Base-by-base conservation (phyloP, 2,797 vertebrate species). In the Acipenser transmontanus region DNA sequence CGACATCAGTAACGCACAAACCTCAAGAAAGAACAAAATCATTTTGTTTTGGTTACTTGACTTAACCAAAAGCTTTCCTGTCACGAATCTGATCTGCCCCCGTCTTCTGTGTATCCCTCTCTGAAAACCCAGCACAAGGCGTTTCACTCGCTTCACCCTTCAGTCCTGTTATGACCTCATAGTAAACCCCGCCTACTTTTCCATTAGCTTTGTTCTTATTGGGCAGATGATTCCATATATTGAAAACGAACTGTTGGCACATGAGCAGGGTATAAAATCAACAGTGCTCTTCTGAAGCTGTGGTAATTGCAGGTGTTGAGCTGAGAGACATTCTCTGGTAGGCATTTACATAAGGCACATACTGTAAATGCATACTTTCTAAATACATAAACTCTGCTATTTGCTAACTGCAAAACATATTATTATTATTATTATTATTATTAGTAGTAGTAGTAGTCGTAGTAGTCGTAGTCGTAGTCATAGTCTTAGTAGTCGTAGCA, bases 161-260 rank as follows among this genome's bases (percentile, higher is more conserved):
- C 76, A 68, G 73, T 77, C 78, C 76, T 75, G 71, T 73, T 65
- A 78, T 84, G 82, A 84, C 82, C 80, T 84, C 82, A 84, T 80
- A 79, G 78, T 80, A 72, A 74, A 77, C 76, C 82, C 82, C 79
- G 80, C 73, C 82, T 80, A 79, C 78, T 79, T 76, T 70, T 73
- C 71, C 76, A 72, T 76, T 74, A n/a, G 68, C 79, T 73, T 68
- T 69, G 73, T 74, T 74, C 76, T 74, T 69, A 77, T 70, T 77
- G 78, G 78, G 71, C 70, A 63, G 71, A 68, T 73, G 78, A 47
- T 77, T 34, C 77, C 75, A 72, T 74, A 82, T 79, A 77, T 80
- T 76, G 75, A 73, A 68, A 50, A 77, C 77, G 75, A 77, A 80
- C 72, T 70, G 76, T 72, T 70, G 73, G 75, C 73, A 70, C 76